phyloP scores from a whole-genome alignment of 2,113 vertebrate species.

The Romanogobio albipinnatus region DNA sequence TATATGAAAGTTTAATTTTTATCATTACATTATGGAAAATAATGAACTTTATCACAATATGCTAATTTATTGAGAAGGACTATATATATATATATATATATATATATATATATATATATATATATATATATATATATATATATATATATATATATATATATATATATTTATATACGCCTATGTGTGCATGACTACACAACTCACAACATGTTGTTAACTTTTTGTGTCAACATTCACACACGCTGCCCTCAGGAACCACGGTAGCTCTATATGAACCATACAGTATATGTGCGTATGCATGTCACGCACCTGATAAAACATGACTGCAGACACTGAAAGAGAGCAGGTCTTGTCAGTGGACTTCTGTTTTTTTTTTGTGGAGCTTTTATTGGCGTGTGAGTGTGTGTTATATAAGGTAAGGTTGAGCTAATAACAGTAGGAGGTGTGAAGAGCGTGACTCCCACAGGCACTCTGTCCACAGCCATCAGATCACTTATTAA shows the following conservation, averaged over 20 bases:
- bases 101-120: too few species aligned
- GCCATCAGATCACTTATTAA: constrained; percentile 47
- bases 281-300: neutral
- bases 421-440: constrained; percentile 34
- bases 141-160: too few species aligned
- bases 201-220: neutral
- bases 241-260: neutral
- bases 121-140: too few species aligned
- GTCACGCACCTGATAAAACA: neutral
- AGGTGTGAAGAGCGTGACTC: constrained; percentile 39
- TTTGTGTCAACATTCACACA: neutral
- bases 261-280: neutral
- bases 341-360: neutral
- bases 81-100: too few species aligned
- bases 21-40: too few species aligned
- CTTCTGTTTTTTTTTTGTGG: neutral
- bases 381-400: neutral
- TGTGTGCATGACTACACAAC: neutral
- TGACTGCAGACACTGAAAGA: neutral
- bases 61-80: too few species aligned
- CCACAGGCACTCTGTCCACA: constrained; percentile 36
- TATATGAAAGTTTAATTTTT: too few species aligned
- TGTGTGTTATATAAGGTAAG: constrained; percentile 39
- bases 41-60: too few species aligned
- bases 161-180: too few species aligned